A percentile compares a stretch with the other conserved stretches of the same genome.
Evolutionary conservation across 2,113 vertebrate species (phyloP).

Genomic region (Coracopsis vasa): DNA sequence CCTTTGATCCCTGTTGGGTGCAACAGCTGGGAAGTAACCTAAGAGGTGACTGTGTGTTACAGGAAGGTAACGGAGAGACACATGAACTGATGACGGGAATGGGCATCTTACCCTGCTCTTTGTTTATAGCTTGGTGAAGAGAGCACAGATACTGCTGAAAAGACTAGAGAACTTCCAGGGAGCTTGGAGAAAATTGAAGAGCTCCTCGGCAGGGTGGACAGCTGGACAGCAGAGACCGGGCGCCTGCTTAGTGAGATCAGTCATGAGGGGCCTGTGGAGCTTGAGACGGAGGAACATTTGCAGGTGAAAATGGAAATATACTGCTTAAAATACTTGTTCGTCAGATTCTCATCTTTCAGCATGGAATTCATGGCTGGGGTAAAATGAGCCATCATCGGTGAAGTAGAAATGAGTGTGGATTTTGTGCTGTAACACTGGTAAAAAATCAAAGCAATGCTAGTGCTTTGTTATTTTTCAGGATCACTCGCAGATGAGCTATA

Average conservation of each 20-base stretch:
- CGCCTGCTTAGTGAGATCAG: not conserved
- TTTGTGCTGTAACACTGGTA: not conserved
- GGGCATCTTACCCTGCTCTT: not conserved
- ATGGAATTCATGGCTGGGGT: not conserved
- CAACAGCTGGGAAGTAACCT: not conserved
- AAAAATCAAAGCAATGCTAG: not conserved
- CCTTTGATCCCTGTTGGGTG: not conserved
- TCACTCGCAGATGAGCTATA: not conserved
- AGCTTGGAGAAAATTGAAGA: constrained; percentile 52
- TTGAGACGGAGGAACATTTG: constrained; percentile 7
- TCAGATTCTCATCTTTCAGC: not conserved
- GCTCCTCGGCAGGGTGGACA: constrained; percentile 24
- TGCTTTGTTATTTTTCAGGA: not conserved
- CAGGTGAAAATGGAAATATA: constrained; percentile 57
- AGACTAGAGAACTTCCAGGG: not conserved
- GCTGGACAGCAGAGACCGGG: constrained; percentile 57
- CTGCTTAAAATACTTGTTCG: not conserved
- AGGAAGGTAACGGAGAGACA: not conserved
- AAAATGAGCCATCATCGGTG: not conserved
- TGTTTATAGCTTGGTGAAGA: constrained; percentile 48
- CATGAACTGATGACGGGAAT: not conserved
- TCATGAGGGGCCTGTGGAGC: not conserved
- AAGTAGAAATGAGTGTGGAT: not conserved
- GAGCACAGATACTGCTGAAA: not conserved
- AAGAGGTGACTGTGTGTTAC: not conserved